Conservation (phyloP, 1,140 invertebrate genomes). For the Macrostomum lignano region DNA sequence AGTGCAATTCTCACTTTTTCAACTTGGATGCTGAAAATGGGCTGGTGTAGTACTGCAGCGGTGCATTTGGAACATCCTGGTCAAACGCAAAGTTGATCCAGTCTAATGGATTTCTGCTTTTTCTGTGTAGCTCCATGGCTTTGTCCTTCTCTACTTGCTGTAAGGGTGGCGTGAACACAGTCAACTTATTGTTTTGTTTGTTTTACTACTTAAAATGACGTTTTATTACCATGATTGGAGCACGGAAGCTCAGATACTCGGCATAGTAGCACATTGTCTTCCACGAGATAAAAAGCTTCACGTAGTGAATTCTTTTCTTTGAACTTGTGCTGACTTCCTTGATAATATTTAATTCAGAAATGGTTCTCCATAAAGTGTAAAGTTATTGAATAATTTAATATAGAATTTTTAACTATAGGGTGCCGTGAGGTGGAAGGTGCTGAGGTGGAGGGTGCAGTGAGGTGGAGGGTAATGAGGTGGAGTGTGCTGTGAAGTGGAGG, state of each 20-base stretch:
- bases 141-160: conserved; percentile 30
- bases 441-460: no score
- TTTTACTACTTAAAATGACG: not conserved
- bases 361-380: no score
- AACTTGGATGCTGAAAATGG: conserved; percentile 35
- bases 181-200: not conserved
- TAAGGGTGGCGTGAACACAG: conserved; percentile 16
- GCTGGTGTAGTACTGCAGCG: conserved; percentile 35
- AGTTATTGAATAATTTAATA: no score
- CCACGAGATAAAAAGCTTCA: conserved; percentile 35
- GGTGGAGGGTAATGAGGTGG: no score
- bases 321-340: no score
- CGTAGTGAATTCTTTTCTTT: conserved; percentile 26
- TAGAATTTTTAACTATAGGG: no score
- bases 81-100: conserved; percentile 29
- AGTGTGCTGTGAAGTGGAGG: no score
- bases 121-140: no score
- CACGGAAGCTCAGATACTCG: conserved; percentile 33
- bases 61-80: conserved; percentile 33
- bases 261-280: conserved; percentile 32
- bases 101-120: conserved; percentile 28
- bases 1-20: conserved; percentile 26
- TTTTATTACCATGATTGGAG: conserved; percentile 32
- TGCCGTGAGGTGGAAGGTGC: no score
- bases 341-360: no score